A percentile compares a stretch with the other conserved stretches of the same genome.
Evolutionary conservation across 2,113 vertebrate genomes (phyloP).

Genomic region (Ptilorrhoa leucosticta): DNA sequence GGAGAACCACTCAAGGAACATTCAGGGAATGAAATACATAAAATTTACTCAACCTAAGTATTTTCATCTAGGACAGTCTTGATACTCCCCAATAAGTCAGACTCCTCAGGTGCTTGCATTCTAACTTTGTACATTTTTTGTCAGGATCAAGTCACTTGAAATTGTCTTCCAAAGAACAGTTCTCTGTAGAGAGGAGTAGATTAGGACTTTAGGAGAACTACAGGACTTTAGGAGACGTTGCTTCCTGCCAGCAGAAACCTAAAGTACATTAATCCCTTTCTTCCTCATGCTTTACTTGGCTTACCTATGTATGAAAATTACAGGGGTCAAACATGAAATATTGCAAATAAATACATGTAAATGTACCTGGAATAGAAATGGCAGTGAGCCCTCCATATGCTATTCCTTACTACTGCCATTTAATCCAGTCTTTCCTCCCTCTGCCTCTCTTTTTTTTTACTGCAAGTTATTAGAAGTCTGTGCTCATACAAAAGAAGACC

Average conservation of each 20-base stretch:
- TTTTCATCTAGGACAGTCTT: background rate
- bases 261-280: background rate
- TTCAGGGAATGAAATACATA: background rate
- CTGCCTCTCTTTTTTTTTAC: background rate
- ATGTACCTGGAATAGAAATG: background rate
- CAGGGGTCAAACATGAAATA: background rate
- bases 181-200: background rate
- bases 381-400: rapidly evolving
- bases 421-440: background rate
- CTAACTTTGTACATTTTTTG: background rate
- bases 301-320: background rate
- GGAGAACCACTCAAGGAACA: background rate
- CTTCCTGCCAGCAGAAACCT: background rate
- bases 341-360: background rate
- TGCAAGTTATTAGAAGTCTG: background rate
- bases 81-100: background rate
- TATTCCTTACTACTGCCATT: background rate
- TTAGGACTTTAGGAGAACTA: background rate
- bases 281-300: background rate
- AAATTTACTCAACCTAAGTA: background rate
- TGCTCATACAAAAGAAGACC: background rate
- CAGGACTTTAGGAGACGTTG: background rate
- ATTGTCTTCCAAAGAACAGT: background rate
- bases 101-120: background rate
- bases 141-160: background rate